phyloP scores from a whole-genome alignment of 64 coral and sea anemone species.

The Platygyra sinensis region DNA sequence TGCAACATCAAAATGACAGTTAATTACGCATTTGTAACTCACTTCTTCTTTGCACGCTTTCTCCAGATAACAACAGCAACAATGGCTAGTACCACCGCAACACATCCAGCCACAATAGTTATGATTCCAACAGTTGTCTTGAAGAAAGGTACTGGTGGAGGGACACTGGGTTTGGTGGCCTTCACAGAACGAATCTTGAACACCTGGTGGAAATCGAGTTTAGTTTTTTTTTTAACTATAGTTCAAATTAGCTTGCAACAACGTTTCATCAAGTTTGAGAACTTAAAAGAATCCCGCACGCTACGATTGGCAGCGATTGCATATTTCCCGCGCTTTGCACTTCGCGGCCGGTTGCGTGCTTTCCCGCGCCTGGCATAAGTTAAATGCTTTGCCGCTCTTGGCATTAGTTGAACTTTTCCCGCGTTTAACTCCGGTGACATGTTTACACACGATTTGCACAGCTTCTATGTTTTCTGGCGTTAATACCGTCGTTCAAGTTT shows the following conservation, averaged over 20 bases:
- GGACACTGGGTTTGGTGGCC: slow-evolving; percentile 20
- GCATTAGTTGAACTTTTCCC: too few species aligned
- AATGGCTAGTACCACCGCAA: background rate
- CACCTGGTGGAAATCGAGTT: background rate
- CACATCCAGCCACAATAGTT: background rate
- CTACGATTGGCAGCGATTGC: background rate
- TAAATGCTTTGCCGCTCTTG: background rate
- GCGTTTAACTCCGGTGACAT: too few species aligned
- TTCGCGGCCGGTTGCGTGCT: background rate
- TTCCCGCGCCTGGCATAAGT: background rate
- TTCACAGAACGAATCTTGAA: slow-evolving; percentile 48
- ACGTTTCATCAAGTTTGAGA: too few species aligned
- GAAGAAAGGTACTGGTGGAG: slow-evolving; percentile 21
- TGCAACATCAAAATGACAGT: too few species aligned
- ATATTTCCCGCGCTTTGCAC: background rate
- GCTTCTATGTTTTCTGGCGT: too few species aligned
- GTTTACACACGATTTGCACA: too few species aligned
- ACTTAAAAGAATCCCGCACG: too few species aligned
- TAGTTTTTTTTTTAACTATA: too few species aligned
- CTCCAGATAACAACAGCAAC: background rate
- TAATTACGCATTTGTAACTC: too few species aligned
- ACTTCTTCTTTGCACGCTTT: background rate
- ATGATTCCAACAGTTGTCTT: slow-evolving; percentile 49
- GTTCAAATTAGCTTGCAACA: background rate
- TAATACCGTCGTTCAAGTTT: too few species aligned